Percentiles rank a stretch among this genome's conserved stretches.
phyloP scores from a whole-genome alignment of 2,113 vertebrate genomes.

The Poecile atricapillus region DNA sequence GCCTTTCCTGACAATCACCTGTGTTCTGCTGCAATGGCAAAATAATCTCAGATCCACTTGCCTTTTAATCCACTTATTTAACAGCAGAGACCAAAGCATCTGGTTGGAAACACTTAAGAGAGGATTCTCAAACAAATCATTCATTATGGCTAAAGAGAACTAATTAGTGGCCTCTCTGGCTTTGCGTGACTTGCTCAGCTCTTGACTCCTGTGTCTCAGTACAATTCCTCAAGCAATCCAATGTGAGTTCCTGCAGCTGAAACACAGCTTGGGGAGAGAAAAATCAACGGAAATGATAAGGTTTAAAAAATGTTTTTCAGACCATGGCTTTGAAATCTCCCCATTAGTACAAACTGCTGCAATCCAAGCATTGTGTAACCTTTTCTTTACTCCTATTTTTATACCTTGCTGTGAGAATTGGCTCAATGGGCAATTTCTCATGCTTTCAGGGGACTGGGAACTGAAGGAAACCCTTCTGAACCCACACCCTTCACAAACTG shows the following conservation, averaged over 20 bases:
- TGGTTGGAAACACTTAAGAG: background rate
- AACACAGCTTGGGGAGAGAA: constrained; percentile 31
- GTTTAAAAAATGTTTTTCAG: constrained; percentile 54
- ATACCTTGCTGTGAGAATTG: constrained; percentile 79
- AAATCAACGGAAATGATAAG: constrained; percentile 67
- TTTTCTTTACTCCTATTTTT: constrained; percentile 79
- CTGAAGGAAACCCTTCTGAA: constrained; percentile 75
- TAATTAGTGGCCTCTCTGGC: background rate
- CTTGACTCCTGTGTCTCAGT: background rate
- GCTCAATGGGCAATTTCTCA: constrained; percentile 77
- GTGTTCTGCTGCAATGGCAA: background rate
- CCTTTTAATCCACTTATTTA: background rate
- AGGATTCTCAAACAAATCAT: constrained; percentile 9
- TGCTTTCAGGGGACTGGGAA: constrained; percentile 74
- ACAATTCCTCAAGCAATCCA: background rate
- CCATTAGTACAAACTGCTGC: constrained; percentile 59
- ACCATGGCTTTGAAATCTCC: constrained; percentile 51
- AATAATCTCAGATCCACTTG: background rate
- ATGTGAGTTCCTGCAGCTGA: constrained; percentile 4
- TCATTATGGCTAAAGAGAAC: background rate
- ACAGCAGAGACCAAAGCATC: background rate
- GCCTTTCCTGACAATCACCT: background rate
- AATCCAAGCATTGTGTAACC: constrained; percentile 62
- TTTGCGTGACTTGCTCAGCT: constrained; percentile 14
- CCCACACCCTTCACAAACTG: constrained; percentile 73